Evolutionary conservation across 1,140 invertebrate genomes (phyloP), one percentile per base, ranked within the genome.

Genomic region (Oedothorax gibbosus): DNA sequence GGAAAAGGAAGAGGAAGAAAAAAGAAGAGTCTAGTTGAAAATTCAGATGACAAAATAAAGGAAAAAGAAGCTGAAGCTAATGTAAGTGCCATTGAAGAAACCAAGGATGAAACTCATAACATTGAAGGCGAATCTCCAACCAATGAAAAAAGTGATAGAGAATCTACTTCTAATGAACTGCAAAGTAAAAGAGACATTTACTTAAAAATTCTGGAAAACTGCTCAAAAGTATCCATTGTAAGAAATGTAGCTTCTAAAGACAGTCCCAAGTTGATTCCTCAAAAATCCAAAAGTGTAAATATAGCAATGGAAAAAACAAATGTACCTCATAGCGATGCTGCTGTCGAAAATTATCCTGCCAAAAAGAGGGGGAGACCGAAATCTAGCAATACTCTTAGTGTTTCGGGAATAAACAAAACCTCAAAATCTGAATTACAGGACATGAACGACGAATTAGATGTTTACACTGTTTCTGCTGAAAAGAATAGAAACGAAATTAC

Each of bases 1-100:
- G 76, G 76, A 50, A 64, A 79, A 68, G 76, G 76, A 66, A 66
- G 76, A 66, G 76, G 76, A 11, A 64, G 76, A 3, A 79, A 79
- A n/a, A 79, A 79, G 50, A 79, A 79, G 56, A 21, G 18, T 65
- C 2, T 21, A 51, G 2, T n/a, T n/a, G 35, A 65, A 53, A 77
- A 75, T 60, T 51, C 71, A 54, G 56, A 76, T 57, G 18, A 62
- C 20, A 49, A 60, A 62, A 10, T 7, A 50, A 75, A 35, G 15
- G 56, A 15, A 71, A 12, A 49, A 50, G 49, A 50, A 14, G 35
- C 12, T 51, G 12, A n/a, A 50, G 15, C 49, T 12, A 51, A 14
- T 71, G 6, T 18, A 4, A 14, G 35, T 53, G 15, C 35, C 35
- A 66, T 20, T 66, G 65, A 66, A 21, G 20, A 51, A 14, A 15